Conservation (phyloP, 2,797 vertebrate species). For the Gambelia wislizenii region DNA sequence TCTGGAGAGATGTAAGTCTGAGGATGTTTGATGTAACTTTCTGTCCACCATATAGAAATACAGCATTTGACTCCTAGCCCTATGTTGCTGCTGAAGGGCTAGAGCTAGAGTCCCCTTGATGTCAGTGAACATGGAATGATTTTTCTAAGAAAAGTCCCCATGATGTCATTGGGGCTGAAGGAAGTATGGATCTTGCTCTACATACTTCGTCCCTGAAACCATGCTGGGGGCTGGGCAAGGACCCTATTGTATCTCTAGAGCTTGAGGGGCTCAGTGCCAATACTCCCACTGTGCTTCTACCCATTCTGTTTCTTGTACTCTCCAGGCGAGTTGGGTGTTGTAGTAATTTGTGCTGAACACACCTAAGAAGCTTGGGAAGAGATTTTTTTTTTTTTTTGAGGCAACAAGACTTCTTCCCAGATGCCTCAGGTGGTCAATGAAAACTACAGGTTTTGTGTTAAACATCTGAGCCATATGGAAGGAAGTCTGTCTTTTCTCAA, state of each 20-base stretch:
- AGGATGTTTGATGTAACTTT: not conserved
- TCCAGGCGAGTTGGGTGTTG: no score
- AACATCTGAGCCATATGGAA: not conserved
- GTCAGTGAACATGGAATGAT: not conserved
- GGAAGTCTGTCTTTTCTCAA: not conserved
- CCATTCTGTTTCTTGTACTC: no score
- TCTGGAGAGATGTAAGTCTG: not conserved
- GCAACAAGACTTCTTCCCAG: not conserved
- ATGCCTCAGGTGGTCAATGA: not conserved
- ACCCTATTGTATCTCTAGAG: no score
- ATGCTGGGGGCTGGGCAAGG: not conserved
- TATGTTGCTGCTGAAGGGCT: not conserved
- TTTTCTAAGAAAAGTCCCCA: not conserved
- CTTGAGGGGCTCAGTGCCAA: no score
- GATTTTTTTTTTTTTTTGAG: no score
- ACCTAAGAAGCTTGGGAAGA: no score
- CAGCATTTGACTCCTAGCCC: not conserved
- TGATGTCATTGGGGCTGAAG: not conserved
- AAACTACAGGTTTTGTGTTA: not conserved
- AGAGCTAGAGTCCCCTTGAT: not conserved
- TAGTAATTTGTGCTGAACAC: no score
- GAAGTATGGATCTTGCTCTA: not conserved
- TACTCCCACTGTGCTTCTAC: no score
- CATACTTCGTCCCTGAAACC: not conserved
- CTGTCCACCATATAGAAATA: not conserved